phyloP scores from a whole-genome alignment of 2,113 vertebrate genomes.

The Tragelaphus imberbis region DNA sequence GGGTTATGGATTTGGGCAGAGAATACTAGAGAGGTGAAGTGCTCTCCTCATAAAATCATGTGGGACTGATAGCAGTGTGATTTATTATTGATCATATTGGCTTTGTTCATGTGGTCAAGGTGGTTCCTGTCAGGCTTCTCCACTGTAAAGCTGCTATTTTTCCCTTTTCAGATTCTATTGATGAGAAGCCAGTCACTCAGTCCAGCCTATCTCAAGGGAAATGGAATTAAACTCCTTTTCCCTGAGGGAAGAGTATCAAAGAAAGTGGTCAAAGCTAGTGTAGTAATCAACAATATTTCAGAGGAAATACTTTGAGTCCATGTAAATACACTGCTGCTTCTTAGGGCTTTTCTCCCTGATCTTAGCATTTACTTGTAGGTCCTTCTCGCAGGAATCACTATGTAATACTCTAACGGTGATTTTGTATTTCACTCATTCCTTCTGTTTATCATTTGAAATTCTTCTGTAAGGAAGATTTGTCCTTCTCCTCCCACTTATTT shows the following conservation, averaged over 20 bases:
- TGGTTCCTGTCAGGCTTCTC: neutral
- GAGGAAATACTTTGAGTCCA: neutral
- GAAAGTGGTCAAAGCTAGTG: neutral
- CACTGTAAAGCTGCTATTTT: neutral
- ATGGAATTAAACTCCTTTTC: neutral
- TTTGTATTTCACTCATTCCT: neutral
- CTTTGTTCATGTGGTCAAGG: neutral
- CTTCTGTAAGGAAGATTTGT: neutral
- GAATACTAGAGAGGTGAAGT: neutral
- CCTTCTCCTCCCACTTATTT: neutral
- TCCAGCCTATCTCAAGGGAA: neutral
- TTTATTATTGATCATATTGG: neutral
- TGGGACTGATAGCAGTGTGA: neutral
- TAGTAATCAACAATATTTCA: neutral
- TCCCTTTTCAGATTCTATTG: neutral
- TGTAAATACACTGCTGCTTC: neutral
- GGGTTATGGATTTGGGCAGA: neutral
- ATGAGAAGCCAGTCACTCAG: neutral
- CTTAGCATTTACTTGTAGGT: neutral
- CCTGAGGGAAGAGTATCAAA: neutral
- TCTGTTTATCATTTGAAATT: neutral
- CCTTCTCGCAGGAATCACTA: neutral
- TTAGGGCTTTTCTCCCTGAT: neutral
- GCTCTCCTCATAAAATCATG: neutral
- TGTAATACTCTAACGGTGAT: neutral